Conservation (phyloP, 1,140 invertebrate genomes). For the Trichonephila inaurata region DNA sequence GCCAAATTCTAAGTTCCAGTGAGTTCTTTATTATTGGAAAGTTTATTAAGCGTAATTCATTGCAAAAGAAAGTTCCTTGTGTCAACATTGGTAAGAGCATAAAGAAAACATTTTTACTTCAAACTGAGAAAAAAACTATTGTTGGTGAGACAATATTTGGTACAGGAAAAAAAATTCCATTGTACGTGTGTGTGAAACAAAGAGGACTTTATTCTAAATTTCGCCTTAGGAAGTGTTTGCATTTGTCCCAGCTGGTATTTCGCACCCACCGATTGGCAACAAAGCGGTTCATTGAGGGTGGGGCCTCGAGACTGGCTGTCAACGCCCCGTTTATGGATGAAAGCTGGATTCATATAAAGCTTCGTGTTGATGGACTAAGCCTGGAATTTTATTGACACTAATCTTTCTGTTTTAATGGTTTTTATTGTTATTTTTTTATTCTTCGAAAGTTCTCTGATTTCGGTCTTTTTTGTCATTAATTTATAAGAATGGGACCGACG, state of each 20-base stretch:
- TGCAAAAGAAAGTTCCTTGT: background rate
- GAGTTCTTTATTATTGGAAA: background rate
- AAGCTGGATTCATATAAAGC: conserved; percentile 15
- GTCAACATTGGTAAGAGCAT: background rate
- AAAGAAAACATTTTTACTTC: conserved; percentile 23
- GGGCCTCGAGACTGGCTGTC: conserved; percentile 40
- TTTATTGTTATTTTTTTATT: background rate
- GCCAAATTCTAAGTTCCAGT: no score
- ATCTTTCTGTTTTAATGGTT: conserved; percentile 1
- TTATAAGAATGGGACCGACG: background rate
- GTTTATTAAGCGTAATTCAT: background rate
- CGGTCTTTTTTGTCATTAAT: conserved; percentile 8
- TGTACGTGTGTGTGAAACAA: conserved; percentile 49
- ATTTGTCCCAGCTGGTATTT: conserved; percentile 69
- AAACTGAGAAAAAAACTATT: background rate
- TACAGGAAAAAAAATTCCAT: background rate
- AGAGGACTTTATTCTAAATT: conserved; percentile 41
- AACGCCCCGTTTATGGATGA: conserved; percentile 67
- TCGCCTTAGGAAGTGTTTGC: conserved; percentile 56
- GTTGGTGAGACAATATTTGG: background rate
- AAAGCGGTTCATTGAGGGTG: conserved; percentile 59
- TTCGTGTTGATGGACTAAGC: conserved; percentile 22
- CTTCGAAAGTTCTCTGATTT: background rate
- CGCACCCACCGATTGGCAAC: conserved; percentile 61
- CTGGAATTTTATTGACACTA: conserved; percentile 53